Percentiles rank a stretch among this genome's conserved stretches.
Conservation (phyloP, 2,888 invertebrate species). For the Philhelius pedissequus region DNA sequence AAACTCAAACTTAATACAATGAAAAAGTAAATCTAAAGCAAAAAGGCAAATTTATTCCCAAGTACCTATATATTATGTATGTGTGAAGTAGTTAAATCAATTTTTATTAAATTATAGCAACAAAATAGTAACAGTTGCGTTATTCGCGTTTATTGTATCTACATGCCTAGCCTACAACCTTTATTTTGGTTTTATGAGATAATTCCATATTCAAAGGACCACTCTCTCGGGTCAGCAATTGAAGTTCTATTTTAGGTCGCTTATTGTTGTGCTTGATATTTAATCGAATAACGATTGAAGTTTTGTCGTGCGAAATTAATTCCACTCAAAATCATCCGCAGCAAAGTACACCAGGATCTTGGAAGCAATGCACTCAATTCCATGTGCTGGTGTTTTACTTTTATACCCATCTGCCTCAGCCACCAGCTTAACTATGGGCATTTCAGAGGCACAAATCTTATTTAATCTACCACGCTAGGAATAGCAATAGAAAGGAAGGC, state of each 20-base stretch:
- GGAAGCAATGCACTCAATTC: slow-evolving; percentile 43
- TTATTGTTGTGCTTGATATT: slow-evolving; percentile 74
- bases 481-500: background rate
- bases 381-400: slow-evolving; percentile 60
- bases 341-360: slow-evolving; percentile 57
- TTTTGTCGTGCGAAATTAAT: slow-evolving; percentile 72
- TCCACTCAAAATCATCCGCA: slow-evolving; percentile 69
- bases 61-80: no score
- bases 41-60: slow-evolving; percentile 1
- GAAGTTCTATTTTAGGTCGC: slow-evolving; percentile 67
- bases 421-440: slow-evolving; percentile 66
- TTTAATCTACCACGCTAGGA: slow-evolving; percentile 59
- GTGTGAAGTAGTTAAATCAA: slow-evolving; percentile 29
- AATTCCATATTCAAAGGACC: slow-evolving; percentile 52
- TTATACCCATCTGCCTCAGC: slow-evolving; percentile 62
- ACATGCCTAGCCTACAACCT: background rate
- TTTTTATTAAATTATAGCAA: slow-evolving; percentile 41
- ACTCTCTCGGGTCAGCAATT: slow-evolving; percentile 51
- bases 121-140: slow-evolving; percentile 66
- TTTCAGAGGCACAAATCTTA: slow-evolving; percentile 63
- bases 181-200: slow-evolving; percentile 16
- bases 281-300: slow-evolving; percentile 77
- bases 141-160: slow-evolving; percentile 10
- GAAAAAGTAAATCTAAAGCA: background rate
- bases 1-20: slow-evolving; percentile 3